These are phyloP conservation scores for Gobionotothen gibberifrons DNA, from an alignment of 2,797 vertebrate genomes.

Conservation along the genomic window DNA sequence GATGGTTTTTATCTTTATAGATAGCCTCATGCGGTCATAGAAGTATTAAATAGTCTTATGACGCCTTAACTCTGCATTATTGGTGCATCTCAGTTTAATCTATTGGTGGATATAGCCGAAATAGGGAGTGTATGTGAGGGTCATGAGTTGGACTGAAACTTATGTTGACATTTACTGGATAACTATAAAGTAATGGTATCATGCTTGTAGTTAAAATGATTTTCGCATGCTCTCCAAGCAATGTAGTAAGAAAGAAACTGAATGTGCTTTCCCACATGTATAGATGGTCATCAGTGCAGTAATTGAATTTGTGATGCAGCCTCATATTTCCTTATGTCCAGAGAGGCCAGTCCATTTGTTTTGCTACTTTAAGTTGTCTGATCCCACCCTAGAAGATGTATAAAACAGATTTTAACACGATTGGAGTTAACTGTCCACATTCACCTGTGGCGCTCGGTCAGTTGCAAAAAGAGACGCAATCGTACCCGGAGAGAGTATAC, in stretches of 20 bases:
- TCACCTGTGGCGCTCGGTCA: neutral
- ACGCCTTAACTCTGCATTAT: neutral
- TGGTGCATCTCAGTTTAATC: neutral
- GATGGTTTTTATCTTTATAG: no score
- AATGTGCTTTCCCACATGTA: neutral
- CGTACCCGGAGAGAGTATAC: neutral
- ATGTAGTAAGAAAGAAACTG: neutral
- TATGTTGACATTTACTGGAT: neutral
- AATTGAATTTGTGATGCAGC: no score
- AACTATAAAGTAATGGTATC: neutral
- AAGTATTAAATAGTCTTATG: neutral
- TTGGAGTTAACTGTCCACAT: neutral
- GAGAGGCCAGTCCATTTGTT: neutral
- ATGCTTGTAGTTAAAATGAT: neutral
- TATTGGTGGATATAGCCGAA: neutral
- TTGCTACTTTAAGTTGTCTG: neutral
- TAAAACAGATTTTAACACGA: neutral
- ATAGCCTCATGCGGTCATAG: neutral
- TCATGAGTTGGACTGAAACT: neutral
- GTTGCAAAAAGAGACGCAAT: neutral
- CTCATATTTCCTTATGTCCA: neutral
- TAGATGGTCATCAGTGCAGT: no score
- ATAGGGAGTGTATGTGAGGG: neutral
- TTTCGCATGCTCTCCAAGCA: neutral
- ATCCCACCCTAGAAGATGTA: neutral